Base-by-base conservation (phyloP, 2,797 vertebrate species). In the Peromyscus eremicus region DNA sequence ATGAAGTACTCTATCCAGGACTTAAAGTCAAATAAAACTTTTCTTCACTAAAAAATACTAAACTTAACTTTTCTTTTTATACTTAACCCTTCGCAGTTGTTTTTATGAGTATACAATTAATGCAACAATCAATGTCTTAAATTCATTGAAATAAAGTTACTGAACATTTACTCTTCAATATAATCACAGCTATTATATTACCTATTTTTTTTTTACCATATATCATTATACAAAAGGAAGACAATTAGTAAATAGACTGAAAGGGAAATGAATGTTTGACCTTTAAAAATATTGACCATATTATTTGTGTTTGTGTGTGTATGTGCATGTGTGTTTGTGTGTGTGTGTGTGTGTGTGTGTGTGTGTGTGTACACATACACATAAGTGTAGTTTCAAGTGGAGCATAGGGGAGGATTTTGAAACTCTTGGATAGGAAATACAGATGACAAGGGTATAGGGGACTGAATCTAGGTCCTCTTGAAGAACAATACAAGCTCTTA, bases 151-250 rank as follows among this genome's bases (percentile, higher is more conserved):
- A 89, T 81, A 23, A 95, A 84, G 14, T n/a, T 71, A 90, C 1
- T 87, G 25, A 76, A 40, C 34, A 93, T 73, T 84, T 94, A 89
- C 80, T 89, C 12, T 37, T 94, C 88, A 57, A 49, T 57, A 75
- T 40, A 32, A 64, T 9, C 60, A 14, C 40, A 89, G 60, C 6
- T 88, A 6, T 81, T 91, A 71, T 40, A 81, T 66, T 70, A 87
- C 21, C 11, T 43, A 37, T 37, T 82, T 66, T 89, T n/a, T 37
- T 82, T 66, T 89, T n/a, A n/a, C 64, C 29, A 87, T 27, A 40
- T 80, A 77, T 57, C 55, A 71, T 76, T 75, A 86, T 5, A 57
- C 5, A 52, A 89, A 23, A 29, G 75, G 10, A 79, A 55, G 5
- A 43, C 10, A 84, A 34, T 23, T 34, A 90, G n/a, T 70, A 90